Conservation (phyloP, 2,113 vertebrate genomes). For the Podocnemis expansa region DNA sequence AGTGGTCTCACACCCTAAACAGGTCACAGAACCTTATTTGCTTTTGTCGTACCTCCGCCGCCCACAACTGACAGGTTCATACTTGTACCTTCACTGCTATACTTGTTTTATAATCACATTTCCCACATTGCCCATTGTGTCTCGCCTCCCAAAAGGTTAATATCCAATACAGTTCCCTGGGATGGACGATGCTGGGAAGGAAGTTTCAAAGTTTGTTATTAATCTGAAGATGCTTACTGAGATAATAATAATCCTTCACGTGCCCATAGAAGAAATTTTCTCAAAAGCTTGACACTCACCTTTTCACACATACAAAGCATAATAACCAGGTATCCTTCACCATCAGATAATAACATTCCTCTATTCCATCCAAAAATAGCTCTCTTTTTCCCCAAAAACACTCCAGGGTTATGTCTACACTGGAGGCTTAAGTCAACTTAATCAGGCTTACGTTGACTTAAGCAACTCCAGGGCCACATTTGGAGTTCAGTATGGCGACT, state of each 20-base stretch:
- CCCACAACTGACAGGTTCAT: background rate
- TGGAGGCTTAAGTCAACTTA: too few species aligned
- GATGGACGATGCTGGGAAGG: background rate
- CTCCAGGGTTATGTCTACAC: too few species aligned
- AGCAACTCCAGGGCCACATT: too few species aligned
- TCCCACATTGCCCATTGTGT: background rate
- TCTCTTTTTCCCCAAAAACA: background rate
- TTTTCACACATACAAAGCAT: background rate
- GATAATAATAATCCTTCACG: accelerated
- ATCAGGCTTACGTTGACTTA: too few species aligned
- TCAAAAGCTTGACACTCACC: background rate
- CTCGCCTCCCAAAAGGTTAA: background rate
- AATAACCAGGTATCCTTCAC: accelerated
- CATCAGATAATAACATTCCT: background rate
- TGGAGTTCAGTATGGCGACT: too few species aligned
- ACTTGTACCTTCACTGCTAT: background rate
- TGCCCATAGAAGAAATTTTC: background rate
- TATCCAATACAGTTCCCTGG: accelerated
- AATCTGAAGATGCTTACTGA: background rate
- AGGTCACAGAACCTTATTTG: background rate
- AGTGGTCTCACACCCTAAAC: background rate
- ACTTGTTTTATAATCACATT: background rate
- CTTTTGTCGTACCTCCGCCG: background rate
- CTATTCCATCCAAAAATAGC: background rate
- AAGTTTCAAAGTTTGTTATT: accelerated